Conservation (phyloP, 2,113 vertebrate genomes). For the Australoheros scitulus region DNA sequence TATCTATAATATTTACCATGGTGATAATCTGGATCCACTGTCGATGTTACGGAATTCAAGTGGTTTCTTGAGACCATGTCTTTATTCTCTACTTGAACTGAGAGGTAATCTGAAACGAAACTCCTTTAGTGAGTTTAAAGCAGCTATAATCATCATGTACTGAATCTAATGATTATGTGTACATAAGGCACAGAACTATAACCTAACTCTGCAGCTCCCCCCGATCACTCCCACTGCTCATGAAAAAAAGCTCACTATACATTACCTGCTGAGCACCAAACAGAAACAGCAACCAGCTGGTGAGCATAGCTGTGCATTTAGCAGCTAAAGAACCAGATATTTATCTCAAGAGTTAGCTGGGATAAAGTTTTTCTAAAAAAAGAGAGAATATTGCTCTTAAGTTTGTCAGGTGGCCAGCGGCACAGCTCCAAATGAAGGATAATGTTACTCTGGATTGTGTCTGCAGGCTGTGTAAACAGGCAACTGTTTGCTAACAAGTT, state of each 20-base stretch:
- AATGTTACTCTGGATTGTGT: neutral
- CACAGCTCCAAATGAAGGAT: neutral
- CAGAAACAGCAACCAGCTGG: neutral
- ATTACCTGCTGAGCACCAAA: slow-evolving; percentile 2
- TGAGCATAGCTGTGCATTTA: slow-evolving; percentile 7
- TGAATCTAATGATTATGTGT: neutral
- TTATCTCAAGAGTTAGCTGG: slow-evolving; percentile 7
- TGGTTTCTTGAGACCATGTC: neutral
- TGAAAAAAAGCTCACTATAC: slow-evolving; percentile 1
- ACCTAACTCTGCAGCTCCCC: neutral
- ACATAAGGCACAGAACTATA: slow-evolving; percentile 1
- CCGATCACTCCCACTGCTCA: neutral
- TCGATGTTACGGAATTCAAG: neutral
- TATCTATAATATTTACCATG: neutral
- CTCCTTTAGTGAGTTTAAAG: slow-evolving; percentile 10
- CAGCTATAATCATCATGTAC: neutral
- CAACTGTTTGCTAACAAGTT: neutral
- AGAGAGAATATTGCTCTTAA: slow-evolving; percentile 2
- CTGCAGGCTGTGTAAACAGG: neutral
- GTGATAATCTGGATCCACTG: neutral
- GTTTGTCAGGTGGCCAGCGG: slow-evolving; percentile 16
- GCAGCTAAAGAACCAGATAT: neutral
- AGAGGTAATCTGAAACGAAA: neutral
- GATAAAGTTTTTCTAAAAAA: slow-evolving; percentile 15
- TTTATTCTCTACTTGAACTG: neutral